phyloP scores from a whole-genome alignment of 2,797 vertebrate genomes.

The Moxostoma hubbsi region DNA sequence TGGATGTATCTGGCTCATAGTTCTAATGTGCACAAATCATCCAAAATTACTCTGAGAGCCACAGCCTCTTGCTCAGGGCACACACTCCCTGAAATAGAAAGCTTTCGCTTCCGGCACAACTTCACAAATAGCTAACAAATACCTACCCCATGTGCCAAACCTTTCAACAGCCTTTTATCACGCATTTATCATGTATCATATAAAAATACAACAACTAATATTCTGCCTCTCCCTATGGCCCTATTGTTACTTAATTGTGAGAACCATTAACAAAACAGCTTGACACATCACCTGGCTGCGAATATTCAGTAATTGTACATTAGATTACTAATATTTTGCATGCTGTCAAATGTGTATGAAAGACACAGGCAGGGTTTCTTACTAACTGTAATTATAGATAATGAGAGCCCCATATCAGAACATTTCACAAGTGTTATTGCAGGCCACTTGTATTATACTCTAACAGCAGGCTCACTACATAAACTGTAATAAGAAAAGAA shows the following conservation, averaged over 20 bases:
- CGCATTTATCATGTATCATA: constrained; percentile 48
- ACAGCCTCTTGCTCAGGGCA: constrained; percentile 43
- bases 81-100: constrained; percentile 53
- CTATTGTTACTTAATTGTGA: constrained; percentile 25
- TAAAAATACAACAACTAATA: constrained; percentile 38
- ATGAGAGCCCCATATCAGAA: constrained; percentile 10
- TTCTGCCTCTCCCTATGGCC: constrained; percentile 1
- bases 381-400: background rate
- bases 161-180: constrained; percentile 49
- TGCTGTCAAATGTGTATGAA: background rate
- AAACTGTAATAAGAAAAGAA: constrained; percentile 23
- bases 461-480: background rate
- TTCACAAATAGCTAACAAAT: constrained; percentile 34
- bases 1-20: constrained; percentile 53
- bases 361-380: background rate
- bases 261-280: constrained; percentile 24
- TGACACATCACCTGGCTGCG: constrained; percentile 21
- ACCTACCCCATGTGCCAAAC: constrained; percentile 12
- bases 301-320: constrained; percentile 10
- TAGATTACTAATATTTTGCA: background rate
- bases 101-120: constrained; percentile 49
- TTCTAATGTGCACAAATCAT: constrained; percentile 67
- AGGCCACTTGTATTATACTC: background rate
- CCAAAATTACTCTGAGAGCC: constrained; percentile 63
- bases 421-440: background rate